phyloP scores from a whole-genome alignment of 1,140 invertebrate genomes.

The Ostrea edulis region DNA sequence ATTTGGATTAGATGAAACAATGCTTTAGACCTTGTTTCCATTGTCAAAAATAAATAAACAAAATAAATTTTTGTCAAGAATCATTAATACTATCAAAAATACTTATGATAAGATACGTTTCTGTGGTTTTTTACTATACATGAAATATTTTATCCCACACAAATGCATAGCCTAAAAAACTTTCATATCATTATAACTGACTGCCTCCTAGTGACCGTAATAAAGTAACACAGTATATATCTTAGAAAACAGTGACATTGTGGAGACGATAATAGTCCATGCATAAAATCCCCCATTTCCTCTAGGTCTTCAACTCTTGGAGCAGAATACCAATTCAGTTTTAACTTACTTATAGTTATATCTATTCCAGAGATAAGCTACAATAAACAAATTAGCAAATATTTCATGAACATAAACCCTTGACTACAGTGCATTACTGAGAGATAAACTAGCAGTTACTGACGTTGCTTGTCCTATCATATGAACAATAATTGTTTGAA shows the following conservation, averaged over 20 bases:
- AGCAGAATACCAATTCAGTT: background rate
- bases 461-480: background rate
- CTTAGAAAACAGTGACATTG: background rate
- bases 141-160: too few relatives aligned
- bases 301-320: background rate
- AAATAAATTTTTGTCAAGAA: too few relatives aligned
- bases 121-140: too few relatives aligned
- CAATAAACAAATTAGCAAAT: background rate
- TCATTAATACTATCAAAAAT: too few relatives aligned
- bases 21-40: too few relatives aligned
- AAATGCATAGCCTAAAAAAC: too few relatives aligned
- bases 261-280: background rate
- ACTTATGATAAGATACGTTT: too few relatives aligned
- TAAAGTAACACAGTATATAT: too few relatives aligned
- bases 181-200: too few relatives aligned
- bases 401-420: conserved; percentile 11
- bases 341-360: conserved; percentile 21
- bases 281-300: background rate
- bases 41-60: too few relatives aligned
- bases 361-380: background rate
- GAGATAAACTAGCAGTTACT: conserved; percentile 4
- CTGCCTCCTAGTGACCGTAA: too few relatives aligned
- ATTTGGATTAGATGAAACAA: too few relatives aligned
- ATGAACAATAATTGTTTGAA: conserved; percentile 2
- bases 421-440: background rate